Percentiles rank a stretch among this genome's conserved stretches.
These are phyloP conservation scores for Drosophila sp. DNA, from an alignment of 1,140 invertebrate genomes.

Conservation along the genomic window DNA sequence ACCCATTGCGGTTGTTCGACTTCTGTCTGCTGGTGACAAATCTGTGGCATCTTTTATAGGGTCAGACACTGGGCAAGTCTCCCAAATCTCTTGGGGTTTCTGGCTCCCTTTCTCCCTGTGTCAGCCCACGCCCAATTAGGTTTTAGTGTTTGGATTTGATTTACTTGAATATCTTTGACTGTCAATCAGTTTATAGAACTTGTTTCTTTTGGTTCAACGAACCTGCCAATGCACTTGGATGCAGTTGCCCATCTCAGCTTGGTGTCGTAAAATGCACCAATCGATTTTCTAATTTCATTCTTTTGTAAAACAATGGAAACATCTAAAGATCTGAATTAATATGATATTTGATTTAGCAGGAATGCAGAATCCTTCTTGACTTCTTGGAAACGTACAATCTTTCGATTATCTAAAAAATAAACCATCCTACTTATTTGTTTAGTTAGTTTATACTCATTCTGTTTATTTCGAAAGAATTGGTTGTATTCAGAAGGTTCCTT, in stretches of 20 bases:
- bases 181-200: slow-evolving; percentile 68
- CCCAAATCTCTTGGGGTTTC: background rate
- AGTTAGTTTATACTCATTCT: too few relatives aligned
- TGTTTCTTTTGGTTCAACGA: slow-evolving; percentile 63
- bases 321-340: background rate
- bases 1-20: slow-evolving; percentile 56
- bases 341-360: too few relatives aligned
- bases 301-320: background rate
- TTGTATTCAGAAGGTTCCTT: too few relatives aligned
- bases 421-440: too few relatives aligned
- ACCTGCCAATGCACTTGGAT: slow-evolving; percentile 31
- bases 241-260: background rate
- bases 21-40: slow-evolving; percentile 48
- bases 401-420: too few relatives aligned
- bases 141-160: slow-evolving; percentile 49
- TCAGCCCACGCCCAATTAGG: slow-evolving; percentile 60
- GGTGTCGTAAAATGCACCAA: background rate
- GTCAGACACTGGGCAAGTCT: background rate
- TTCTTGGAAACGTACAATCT: too few relatives aligned
- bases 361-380: too few relatives aligned
- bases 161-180: slow-evolving; percentile 40
- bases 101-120: slow-evolving; percentile 23
- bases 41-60: slow-evolving; percentile 61
- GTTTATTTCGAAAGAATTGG: too few relatives aligned
- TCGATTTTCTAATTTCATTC: background rate